phyloP scores from a whole-genome alignment of 2,888 invertebrate genomes.

The Xylocampa areola region DNA sequence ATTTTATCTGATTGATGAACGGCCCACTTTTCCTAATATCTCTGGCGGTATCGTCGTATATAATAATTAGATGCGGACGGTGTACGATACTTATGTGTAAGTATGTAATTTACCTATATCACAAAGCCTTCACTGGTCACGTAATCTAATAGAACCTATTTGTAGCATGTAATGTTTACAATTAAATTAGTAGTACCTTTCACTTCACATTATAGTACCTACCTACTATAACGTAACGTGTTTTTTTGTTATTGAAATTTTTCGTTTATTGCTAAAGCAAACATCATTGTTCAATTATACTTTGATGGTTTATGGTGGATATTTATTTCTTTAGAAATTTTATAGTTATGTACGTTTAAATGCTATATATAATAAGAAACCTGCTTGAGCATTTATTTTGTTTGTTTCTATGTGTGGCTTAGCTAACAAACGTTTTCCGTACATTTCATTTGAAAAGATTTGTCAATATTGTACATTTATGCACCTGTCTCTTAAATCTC shows the following conservation, averaged over 20 bases:
- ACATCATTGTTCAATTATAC: slow-evolving; percentile 16
- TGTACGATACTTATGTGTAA: slow-evolving; percentile 21
- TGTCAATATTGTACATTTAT: slow-evolving; percentile 6
- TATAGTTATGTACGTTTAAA: too few species aligned
- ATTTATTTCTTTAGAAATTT: too few species aligned
- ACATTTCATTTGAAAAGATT: slow-evolving; percentile 7
- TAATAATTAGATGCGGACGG: slow-evolving; percentile 41
- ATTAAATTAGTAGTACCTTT: slow-evolving; percentile 58
- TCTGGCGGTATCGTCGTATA: slow-evolving; percentile 27
- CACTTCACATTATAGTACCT: slow-evolving; percentile 45
- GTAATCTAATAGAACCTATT: slow-evolving; percentile 51
- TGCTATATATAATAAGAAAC: not conserved
- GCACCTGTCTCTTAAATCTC: slow-evolving; percentile 10
- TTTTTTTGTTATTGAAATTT: slow-evolving; percentile 41
- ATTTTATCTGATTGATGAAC: slow-evolving; percentile 48
- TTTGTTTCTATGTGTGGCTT: not conserved
- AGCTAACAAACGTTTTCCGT: not conserved
- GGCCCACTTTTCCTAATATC: slow-evolving; percentile 47
- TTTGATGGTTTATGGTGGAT: too few species aligned
- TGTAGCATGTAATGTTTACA: slow-evolving; percentile 41
- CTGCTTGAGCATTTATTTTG: not conserved
- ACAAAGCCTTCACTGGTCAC: slow-evolving; percentile 26
- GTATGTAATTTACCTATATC: slow-evolving; percentile 43
- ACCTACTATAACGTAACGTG: slow-evolving; percentile 33
- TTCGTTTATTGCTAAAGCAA: slow-evolving; percentile 32